A percentile compares a stretch with the other conserved stretches of the same genome.
These are phyloP conservation scores for Heliconius erato DNA, from an alignment of 2,888 invertebrate species.

Conservation along the genomic window DNA sequence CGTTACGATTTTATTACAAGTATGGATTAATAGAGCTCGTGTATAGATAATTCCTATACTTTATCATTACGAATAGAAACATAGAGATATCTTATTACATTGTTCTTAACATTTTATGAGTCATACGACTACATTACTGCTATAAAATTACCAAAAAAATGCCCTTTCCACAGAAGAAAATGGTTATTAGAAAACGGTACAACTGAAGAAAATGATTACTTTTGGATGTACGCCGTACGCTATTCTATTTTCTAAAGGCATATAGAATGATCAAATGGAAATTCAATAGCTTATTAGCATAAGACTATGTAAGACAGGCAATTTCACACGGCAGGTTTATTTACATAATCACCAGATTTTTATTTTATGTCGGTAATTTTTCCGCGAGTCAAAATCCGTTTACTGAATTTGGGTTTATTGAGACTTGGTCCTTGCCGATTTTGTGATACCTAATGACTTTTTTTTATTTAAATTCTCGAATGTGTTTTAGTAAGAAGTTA, in stretches of 20 bases:
- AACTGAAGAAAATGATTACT: slow-evolving; percentile 4
- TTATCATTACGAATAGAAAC: background rate
- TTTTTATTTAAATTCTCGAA: background rate
- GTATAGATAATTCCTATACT: background rate
- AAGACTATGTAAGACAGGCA: slow-evolving; percentile 32
- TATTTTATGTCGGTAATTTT: slow-evolving; percentile 31
- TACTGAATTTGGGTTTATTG: slow-evolving; percentile 25
- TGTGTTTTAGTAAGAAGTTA: background rate
- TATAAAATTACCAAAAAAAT: slow-evolving; percentile 13
- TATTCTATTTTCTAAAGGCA: slow-evolving; percentile 33
- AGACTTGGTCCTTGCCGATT: slow-evolving; percentile 13
- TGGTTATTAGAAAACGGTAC: background rate
- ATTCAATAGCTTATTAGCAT: slow-evolving; percentile 44
- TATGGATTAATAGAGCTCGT: background rate
- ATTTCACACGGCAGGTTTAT: slow-evolving; percentile 40
- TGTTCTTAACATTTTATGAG: background rate
- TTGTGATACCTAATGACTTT: slow-evolving; percentile 25
- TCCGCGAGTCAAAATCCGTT: slow-evolving; percentile 20
- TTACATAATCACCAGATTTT: slow-evolving; percentile 43
- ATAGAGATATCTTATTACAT: background rate
- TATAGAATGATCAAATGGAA: slow-evolving; percentile 34
- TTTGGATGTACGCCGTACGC: slow-evolving; percentile 14
- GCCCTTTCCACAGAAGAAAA: slow-evolving; percentile 5
- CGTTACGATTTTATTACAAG: too few species aligned
- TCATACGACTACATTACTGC: background rate